Base-by-base conservation (phyloP, 2,113 vertebrate genomes). In the Tragulus kanchil region DNA sequence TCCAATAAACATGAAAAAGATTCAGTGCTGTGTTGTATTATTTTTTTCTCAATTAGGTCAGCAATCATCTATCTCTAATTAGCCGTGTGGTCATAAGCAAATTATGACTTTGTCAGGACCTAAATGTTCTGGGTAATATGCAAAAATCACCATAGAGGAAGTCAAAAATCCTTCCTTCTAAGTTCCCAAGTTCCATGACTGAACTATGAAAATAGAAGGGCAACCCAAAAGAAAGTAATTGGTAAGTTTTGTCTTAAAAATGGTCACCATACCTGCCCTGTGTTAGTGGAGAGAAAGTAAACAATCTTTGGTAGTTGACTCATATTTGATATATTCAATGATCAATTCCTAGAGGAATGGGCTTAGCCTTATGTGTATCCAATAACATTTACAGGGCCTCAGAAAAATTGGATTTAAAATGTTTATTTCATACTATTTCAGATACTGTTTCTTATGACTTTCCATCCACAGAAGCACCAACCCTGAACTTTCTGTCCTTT, bases 121-220 rank as follows among this genome's bases (percentile, higher is more conserved):
- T 89, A 79, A 73, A 36, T 61, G 58, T 86, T 42, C 16, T 17
- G 10, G 73, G 3, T 71, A 50, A 58, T 59, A 77, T 52, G 2
- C 6, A 50, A n/a, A 19, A 64, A 2, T 93, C 83, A 61, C 3
- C 4, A 4, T n/a, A 48, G 17, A 71, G 19, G 14, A 84, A n/a
- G 26, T 83, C n/a, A 54, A 82, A 78, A 61, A 75, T 17, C 15
- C 23, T 13, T 86, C 23, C 25, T n/a, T n/a, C n/a, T n/a, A 59
- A n/a, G 21, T 26, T 71, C 48, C 48, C 77, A 88, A 42, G 50
- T 84, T 25, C 15, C 21, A 42, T n/a, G 77, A 95, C 2, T 91
- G 54, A 88, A 94, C 92, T 69, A 78, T 78, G 52, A 31, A 78
- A 71, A 78, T 17, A 92, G 62, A 81, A 87, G 62, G 78, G 69